A percentile compares a stretch with the other conserved stretches of the same genome.
Evolutionary conservation across 2,113 vertebrate species (phyloP).

Genomic region (Beaufortia kweichowensis): DNA sequence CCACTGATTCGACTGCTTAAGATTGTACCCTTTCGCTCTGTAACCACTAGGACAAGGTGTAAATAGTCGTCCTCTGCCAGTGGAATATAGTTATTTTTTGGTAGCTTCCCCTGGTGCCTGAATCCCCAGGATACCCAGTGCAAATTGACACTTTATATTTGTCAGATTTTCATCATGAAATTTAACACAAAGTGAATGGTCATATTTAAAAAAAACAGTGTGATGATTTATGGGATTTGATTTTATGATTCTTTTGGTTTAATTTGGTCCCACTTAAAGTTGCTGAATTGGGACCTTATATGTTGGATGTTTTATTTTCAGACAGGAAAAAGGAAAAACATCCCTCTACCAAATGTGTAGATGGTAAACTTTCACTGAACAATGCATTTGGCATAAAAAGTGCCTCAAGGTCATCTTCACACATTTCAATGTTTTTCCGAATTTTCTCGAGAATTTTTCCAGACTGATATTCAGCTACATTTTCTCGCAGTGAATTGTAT

Average conservation of each 20-base stretch:
- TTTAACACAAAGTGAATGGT: background rate
- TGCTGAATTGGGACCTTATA: background rate
- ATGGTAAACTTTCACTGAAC: background rate
- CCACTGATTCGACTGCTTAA: conserved; percentile 48
- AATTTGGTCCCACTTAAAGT: background rate
- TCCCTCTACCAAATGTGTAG: conserved; percentile 1
- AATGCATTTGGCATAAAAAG: conserved; percentile 1
- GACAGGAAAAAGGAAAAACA: background rate
- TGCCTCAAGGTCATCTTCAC: conserved; percentile 11
- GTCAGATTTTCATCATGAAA: background rate
- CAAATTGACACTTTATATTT: background rate
- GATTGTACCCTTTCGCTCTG: conserved; percentile 36
- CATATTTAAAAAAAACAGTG: background rate
- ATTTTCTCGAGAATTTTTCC: background rate
- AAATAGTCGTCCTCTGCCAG: conserved; percentile 5
- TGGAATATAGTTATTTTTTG: background rate
- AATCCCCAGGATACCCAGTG: background rate
- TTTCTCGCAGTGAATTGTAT: conserved; percentile 1
- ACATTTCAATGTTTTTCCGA: background rate
- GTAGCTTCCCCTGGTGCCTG: conserved; percentile 4
- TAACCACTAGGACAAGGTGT: conserved; percentile 40
- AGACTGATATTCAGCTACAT: background rate
- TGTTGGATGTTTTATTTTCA: conserved; percentile 11
- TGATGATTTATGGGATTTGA: background rate
- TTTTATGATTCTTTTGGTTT: conserved; percentile 7